Evolutionary conservation across 2,113 vertebrate genomes (phyloP).

Genomic region (Nycticryphes semicollaris): DNA sequence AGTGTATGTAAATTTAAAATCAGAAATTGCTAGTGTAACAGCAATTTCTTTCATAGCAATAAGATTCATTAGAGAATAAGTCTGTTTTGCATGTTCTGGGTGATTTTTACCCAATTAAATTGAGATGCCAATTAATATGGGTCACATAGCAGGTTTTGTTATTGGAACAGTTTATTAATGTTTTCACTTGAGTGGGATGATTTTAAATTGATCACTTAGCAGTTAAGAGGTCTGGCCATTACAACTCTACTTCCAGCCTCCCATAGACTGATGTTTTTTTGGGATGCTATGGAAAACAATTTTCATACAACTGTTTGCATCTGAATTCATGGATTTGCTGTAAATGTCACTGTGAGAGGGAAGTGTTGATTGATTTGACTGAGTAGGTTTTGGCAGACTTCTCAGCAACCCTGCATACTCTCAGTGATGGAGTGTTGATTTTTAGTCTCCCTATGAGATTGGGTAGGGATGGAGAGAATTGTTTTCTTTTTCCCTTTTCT

Average conservation of each 20-base stretch:
- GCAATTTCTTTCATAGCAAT: background rate
- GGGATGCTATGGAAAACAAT: background rate
- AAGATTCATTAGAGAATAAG: background rate
- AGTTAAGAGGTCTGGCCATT: background rate
- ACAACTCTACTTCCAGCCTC: background rate
- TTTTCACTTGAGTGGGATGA: background rate
- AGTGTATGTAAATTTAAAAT: background rate
- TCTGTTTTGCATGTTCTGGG: background rate
- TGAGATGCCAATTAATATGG: background rate
- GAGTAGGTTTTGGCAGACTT: slow-evolving; percentile 17
- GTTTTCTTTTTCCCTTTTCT: background rate
- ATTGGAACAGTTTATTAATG: background rate
- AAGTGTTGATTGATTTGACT: background rate
- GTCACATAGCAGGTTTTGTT: background rate
- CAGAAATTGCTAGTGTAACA: background rate
- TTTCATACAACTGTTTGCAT: background rate
- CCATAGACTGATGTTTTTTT: background rate
- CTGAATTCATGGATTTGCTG: background rate
- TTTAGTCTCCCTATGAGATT: background rate
- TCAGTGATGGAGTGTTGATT: background rate
- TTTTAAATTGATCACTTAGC: background rate
- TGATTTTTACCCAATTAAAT: background rate
- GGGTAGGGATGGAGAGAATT: background rate
- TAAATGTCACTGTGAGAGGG: background rate
- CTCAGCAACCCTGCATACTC: background rate